These are phyloP conservation scores for Pollenia angustigena DNA, from an alignment of 2,888 invertebrate genomes.

Conservation along the genomic window DNA sequence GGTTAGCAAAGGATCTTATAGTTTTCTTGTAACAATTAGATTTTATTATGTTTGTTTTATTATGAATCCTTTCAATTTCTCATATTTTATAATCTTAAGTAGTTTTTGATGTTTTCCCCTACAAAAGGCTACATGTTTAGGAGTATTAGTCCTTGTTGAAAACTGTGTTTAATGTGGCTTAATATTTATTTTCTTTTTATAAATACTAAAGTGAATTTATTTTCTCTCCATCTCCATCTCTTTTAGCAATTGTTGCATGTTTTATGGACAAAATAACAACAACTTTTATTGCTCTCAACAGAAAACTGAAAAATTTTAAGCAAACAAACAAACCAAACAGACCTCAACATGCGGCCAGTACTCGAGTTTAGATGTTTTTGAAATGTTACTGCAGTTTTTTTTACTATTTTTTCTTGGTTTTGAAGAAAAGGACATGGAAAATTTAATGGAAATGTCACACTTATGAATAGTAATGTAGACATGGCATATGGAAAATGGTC, in stretches of 20 bases:
- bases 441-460: slow-evolving; percentile 64
- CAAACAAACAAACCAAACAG: slow-evolving; percentile 26
- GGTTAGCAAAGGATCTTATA: neutral
- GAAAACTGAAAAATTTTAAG: too few relatives aligned
- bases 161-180: slow-evolving; percentile 9
- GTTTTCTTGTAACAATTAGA: slow-evolving; percentile 8
- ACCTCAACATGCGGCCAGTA: slow-evolving; percentile 58
- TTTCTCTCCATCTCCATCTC: neutral
- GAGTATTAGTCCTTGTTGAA: slow-evolving; percentile 9
- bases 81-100: slow-evolving; percentile 11
- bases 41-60: neutral
- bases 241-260: neutral
- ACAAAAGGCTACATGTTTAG: neutral
- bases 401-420: neutral
- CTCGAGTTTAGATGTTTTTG: slow-evolving; percentile 27
- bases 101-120: slow-evolving; percentile 23
- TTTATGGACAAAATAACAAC: neutral
- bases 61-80: slow-evolving; percentile 2
- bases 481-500: slow-evolving; percentile 4
- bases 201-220: slow-evolving; percentile 11
- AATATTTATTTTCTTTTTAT: slow-evolving; percentile 8
- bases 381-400: slow-evolving; percentile 17
- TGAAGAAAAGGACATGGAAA: neutral
- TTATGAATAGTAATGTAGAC: slow-evolving; percentile 13
- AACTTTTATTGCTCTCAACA: neutral